Base-by-base conservation (phyloP, 37 sponge, comb jelly and placozoan genomes). In the Agelas oroides region DNA sequence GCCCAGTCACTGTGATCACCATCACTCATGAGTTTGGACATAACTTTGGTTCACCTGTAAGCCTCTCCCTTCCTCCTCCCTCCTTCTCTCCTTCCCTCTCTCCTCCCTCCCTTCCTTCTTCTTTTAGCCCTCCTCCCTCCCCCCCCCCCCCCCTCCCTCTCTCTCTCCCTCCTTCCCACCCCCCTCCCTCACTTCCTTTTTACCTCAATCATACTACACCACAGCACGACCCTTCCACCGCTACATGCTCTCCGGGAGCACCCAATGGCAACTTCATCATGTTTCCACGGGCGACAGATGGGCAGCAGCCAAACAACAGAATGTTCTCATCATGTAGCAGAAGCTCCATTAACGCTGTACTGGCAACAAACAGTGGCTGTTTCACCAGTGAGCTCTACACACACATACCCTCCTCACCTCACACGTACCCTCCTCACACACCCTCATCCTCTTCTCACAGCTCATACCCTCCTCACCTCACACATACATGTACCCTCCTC, bases 1-100 rank as follows among this genome's bases (percentile, higher is more conserved):
- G 81, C 0, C 66, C 80, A 0, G 92, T 95, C 40, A 71, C 85
- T 23, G 54, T 67, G 1, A 36, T 98, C 19, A 96, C 98, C 36
- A 77, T 95, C 54, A 91, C 98, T 85, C 98, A 98, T 75, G 98
- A 98, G 74, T 65, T 96, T 41, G 98, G 98, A 31, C 98, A 98
- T 65, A 95, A 94, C 75, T 96, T 98, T 86, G 98, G 98, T 0
- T 98, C 98, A 40, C 82, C 84, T 37, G 94, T 94, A 71, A 88
- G 88, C 75, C 34, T 33, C 1, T 30, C 70, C 13, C 55, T 54
- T 34, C 16, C 55, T 67, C 33, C 34, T 46, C 46, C 46, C 6
- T 46, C 8, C 46, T 46, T 46, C 46, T 8, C 3, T 28, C 79
- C 54, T 59, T 11, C 32, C 1, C 76, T 32, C 24, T 55, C 59